A percentile compares a stretch with the other conserved stretches of the same genome.
Evolutionary conservation across 2,888 invertebrate genomes (phyloP).

Genomic region (Agelastica alni): DNA sequence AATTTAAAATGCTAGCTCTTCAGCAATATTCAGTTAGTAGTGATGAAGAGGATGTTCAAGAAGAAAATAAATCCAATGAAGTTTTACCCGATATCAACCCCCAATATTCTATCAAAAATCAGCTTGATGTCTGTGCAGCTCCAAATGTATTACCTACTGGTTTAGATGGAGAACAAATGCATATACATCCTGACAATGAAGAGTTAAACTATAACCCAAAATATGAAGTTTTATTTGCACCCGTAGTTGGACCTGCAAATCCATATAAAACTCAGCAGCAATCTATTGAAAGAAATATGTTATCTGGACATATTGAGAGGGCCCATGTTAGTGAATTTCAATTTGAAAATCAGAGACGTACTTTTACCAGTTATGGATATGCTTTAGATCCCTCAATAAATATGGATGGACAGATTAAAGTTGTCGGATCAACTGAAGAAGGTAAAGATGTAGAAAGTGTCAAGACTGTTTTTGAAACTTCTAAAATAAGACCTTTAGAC

Average conservation of each 20-base stretch:
- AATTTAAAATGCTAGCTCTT: conserved; percentile 72
- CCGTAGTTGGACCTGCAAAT: conserved; percentile 88
- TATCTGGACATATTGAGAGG: conserved; percentile 92
- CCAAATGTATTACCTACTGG: conserved; percentile 83
- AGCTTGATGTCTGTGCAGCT: conserved; percentile 76
- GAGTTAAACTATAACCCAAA: conserved; percentile 91
- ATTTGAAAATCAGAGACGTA: conserved; percentile 94
- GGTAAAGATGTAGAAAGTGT: conserved; percentile 57
- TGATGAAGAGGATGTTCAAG: conserved; percentile 61
- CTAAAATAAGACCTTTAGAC: conserved; percentile 69
- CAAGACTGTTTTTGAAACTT: conserved; percentile 89
- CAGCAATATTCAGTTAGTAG: conserved; percentile 75
- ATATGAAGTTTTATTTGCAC: conserved; percentile 92
- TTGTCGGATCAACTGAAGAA: conserved; percentile 71
- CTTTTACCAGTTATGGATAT: conserved; percentile 93
- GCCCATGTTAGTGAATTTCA: conserved; percentile 96
- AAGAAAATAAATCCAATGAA: conserved; percentile 29
- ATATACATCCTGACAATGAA: conserved; percentile 78
- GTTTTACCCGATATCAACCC: conserved; percentile 46
- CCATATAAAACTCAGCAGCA: conserved; percentile 92
- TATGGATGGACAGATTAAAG: conserved; percentile 51
- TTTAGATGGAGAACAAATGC: conserved; percentile 69
- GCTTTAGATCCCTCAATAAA: conserved; percentile 93
- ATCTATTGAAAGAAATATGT: conserved; percentile 83
- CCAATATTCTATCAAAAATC: conserved; percentile 64